phyloP scores from a whole-genome alignment of 2,888 invertebrate genomes.

The Branchellion lobata region DNA sequence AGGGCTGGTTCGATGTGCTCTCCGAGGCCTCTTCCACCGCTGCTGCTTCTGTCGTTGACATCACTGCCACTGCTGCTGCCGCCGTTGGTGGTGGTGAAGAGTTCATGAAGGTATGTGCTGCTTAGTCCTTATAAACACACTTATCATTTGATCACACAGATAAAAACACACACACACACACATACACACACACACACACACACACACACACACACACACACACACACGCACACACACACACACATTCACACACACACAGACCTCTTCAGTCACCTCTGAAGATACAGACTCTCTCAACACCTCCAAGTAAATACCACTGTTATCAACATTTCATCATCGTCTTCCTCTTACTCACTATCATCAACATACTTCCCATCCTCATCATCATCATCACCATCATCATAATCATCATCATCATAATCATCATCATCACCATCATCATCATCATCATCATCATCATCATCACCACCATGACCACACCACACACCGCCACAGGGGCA shows the following conservation, averaged over 20 bases:
- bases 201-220: not conserved
- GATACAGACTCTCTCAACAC: not conserved
- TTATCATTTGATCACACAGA: too few relatives aligned
- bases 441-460: not conserved
- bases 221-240: constrained; percentile 17
- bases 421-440: not conserved
- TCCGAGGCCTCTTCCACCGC: not conserved
- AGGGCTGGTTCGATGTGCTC: constrained; percentile 18
- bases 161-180: constrained; percentile 28
- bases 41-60: not conserved
- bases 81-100: too few relatives aligned
- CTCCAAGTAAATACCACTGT: not conserved
- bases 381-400: too few relatives aligned
- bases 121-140: too few relatives aligned
- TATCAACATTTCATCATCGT: not conserved
- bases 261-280: not conserved
- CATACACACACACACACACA: constrained; percentile 1
- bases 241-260: not conserved
- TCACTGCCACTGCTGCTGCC: too few relatives aligned
- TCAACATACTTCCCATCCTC: not conserved
- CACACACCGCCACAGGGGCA: not conserved
- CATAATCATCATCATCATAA: too few relatives aligned
- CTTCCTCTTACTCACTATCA: not conserved
- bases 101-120: too few relatives aligned
- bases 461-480: not conserved